Percentiles rank a stretch among this genome's conserved stretches.
phyloP scores from a whole-genome alignment of 2,888 invertebrate genomes.

The Gymnoscelis rufifasciata region DNA sequence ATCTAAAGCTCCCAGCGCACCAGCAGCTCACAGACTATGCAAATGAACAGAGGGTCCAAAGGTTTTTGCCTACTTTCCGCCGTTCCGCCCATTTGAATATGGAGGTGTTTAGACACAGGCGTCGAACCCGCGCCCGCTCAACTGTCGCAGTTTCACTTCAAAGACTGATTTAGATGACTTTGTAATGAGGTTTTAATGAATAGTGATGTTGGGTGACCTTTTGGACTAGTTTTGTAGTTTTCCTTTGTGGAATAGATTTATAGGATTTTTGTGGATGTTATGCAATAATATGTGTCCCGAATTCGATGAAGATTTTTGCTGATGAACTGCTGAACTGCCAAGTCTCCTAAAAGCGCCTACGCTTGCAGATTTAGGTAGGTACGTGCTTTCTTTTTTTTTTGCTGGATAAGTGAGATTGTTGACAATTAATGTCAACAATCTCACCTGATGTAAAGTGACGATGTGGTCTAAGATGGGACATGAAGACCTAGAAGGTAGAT shows the following conservation, averaged over 20 bases:
- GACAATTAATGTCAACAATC: too few relatives aligned
- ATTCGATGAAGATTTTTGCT: too few relatives aligned
- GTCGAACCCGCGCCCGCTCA: slow-evolving; percentile 23
- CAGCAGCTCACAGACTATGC: slow-evolving; percentile 50
- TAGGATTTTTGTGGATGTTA: too few relatives aligned
- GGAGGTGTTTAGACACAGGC: slow-evolving; percentile 38
- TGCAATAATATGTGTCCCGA: too few relatives aligned
- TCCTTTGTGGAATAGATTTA: neutral
- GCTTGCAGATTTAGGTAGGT: too few relatives aligned
- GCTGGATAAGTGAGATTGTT: too few relatives aligned
- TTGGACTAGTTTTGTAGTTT: neutral
- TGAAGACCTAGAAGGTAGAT: too few relatives aligned
- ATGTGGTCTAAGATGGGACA: too few relatives aligned
- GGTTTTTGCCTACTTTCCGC: slow-evolving; percentile 56
- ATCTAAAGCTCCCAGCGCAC: slow-evolving; percentile 33
- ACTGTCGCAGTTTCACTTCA: slow-evolving; percentile 32
- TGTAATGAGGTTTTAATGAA: slow-evolving; percentile 14
- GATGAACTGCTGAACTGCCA: too few relatives aligned
- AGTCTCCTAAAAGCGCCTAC: too few relatives aligned
- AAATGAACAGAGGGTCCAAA: slow-evolving; percentile 49
- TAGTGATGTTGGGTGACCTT: neutral
- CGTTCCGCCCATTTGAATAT: slow-evolving; percentile 55
- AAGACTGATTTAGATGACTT: slow-evolving; percentile 27
- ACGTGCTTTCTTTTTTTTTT: too few relatives aligned
- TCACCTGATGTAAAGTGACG: too few relatives aligned